Base-by-base conservation (phyloP, 2,888 invertebrate species). In the Limenitis arthemis region DNA sequence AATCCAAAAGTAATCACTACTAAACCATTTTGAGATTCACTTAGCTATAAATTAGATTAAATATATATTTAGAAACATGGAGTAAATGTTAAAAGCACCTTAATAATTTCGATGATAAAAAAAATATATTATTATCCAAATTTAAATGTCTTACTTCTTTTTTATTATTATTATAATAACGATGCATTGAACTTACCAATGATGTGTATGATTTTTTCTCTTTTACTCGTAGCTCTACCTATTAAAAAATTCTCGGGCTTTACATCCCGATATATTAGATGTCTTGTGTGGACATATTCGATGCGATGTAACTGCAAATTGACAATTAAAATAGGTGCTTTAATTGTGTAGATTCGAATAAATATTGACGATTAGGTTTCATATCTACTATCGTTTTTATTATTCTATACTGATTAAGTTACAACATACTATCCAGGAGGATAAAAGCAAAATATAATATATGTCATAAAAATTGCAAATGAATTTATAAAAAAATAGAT, bases 231-330 rank as follows among this genome's bases (percentile, higher is more conserved):
- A 88, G 94, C 94, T 88, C 98, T 93, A 81, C 99, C 99, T 88
- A 99, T 97, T 83, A 99, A 92, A 90, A 99, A 99, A 89, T 99
- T 99, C 88, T 99, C 99, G 70, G 99, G 99, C 87, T 99, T 99
- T 60, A 99, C 96, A 89, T 99, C 99, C 75, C 99, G 92, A 88
- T 98, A 99, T 88, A 99, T 99, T 82, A 99, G 91, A 88, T 98
- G 96, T 86, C 98, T 96, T 79, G 96, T 95, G 89, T 99, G 99
- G 75, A 99, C 99, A 89, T 97, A 99, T 89, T 99, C 99, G 90
- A 99, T 98, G 89, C 99, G 94, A 88, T 96, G 94, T 86, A 98
- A 91, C 97, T 97, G 89, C 65, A 89, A 88, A 61, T 6, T 44
- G 20, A 32, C 49, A 31, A 8, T 37, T 8, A 41, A 44, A 41